phyloP scores from a whole-genome alignment of 2,888 invertebrate species.

The Nemotelus nigrinus region DNA sequence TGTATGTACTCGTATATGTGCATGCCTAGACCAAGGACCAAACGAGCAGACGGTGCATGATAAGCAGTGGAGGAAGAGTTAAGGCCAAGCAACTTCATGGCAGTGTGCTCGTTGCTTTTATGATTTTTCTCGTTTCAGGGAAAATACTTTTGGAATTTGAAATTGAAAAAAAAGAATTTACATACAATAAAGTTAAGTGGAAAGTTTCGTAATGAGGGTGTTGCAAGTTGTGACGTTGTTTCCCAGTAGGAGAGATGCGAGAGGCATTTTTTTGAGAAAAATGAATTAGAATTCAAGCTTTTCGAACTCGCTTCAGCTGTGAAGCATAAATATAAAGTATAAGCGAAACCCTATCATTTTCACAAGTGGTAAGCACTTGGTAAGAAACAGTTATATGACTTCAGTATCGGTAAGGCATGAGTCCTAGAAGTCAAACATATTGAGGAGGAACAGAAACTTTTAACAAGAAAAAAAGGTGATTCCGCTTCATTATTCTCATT shows the following conservation, averaged over 20 bases:
- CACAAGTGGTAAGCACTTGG: too few relatives aligned
- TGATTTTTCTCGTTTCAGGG: neutral
- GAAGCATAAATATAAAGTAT: too few relatives aligned
- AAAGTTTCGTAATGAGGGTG: slow-evolving; percentile 1
- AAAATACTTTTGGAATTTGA: neutral
- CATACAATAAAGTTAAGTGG: slow-evolving; percentile 24
- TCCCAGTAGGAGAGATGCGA: neutral
- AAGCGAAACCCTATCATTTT: too few relatives aligned
- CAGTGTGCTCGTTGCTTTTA: neutral
- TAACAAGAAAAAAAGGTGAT: too few relatives aligned
- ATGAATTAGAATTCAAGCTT: neutral
- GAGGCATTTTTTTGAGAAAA: neutral
- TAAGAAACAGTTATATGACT: too few relatives aligned
- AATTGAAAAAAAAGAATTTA: slow-evolving; percentile 18
- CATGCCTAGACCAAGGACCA: too few relatives aligned
- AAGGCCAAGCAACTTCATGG: neutral
- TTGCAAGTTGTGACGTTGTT: slow-evolving; percentile 8
- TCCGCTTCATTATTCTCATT: too few relatives aligned
- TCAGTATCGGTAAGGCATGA: too few relatives aligned
- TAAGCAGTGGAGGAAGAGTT: slow-evolving; percentile 17
- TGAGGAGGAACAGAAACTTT: too few relatives aligned
- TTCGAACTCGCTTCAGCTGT: too few relatives aligned
- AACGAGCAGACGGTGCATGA: neutral
- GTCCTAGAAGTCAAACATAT: too few relatives aligned
- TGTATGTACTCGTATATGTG: too few relatives aligned